Evolutionary conservation across 2,888 invertebrate species (phyloP).

Genomic region (Andrena dorsata): DNA sequence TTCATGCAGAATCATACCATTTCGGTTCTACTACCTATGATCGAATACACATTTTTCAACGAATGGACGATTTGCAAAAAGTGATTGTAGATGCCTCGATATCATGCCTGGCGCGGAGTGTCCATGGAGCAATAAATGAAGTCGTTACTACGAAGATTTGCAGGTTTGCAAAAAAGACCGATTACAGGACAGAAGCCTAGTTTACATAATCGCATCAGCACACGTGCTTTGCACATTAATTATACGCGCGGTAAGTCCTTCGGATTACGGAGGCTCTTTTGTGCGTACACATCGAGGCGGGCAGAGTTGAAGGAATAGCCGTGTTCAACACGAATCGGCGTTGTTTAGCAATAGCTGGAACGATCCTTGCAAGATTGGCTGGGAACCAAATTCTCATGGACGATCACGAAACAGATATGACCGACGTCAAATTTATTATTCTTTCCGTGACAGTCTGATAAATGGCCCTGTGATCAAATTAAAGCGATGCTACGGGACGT

Average conservation of each 20-base stretch:
- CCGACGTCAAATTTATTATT: constrained; percentile 54
- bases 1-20: too few relatives aligned
- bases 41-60: too few relatives aligned
- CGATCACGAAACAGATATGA: constrained; percentile 46
- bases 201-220: constrained; percentile 43
- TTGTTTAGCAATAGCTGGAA: constrained; percentile 34
- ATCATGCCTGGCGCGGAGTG: not conserved
- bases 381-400: constrained; percentile 54
- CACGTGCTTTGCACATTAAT: constrained; percentile 20
- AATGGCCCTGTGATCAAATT: constrained; percentile 40
- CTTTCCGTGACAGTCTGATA: constrained; percentile 50
- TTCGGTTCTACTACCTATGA: too few relatives aligned
- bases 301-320: not conserved
- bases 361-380: constrained; percentile 45
- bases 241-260: constrained; percentile 12
- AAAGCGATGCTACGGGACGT: constrained; percentile 20
- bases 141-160: not conserved
- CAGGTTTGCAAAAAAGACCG: not conserved
- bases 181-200: constrained; percentile 6
- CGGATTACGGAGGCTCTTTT: constrained; percentile 17
- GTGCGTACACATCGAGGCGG: not conserved
- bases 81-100: not conserved
- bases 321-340: not conserved
- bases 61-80: too few relatives aligned
- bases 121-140: not conserved